These are phyloP conservation scores for Aphelocoma californica DNA, from an alignment of 2,797 vertebrate species.

Conservation along the genomic window DNA sequence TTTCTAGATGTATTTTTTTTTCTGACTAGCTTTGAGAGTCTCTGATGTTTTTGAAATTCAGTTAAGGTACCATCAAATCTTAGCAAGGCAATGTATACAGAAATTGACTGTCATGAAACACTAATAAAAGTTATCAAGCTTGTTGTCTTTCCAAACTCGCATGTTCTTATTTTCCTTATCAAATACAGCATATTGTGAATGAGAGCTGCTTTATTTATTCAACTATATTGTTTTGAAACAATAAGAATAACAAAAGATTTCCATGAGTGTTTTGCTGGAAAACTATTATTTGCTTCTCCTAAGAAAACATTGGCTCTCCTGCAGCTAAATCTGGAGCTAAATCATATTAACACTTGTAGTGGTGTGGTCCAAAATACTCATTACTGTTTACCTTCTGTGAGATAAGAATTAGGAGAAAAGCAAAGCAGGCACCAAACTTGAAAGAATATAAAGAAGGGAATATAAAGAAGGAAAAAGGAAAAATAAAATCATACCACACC, in stretches of 20 bases:
- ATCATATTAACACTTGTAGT: not conserved
- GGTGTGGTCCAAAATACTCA: no score
- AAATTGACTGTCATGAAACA: not conserved
- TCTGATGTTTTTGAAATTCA: not conserved
- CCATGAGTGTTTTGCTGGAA: not conserved
- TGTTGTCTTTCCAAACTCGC: not conserved
- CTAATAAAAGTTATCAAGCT: not conserved
- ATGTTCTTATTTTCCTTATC: not conserved
- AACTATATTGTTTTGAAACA: not conserved
- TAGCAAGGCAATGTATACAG: not conserved
- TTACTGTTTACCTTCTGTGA: no score
- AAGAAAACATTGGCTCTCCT: not conserved
- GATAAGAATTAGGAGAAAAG: no score
- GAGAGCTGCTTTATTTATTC: slow-evolving; percentile 8
- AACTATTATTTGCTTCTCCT: not conserved
- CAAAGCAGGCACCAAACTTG: no score
- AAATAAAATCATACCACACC: no score
- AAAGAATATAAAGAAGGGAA: no score
- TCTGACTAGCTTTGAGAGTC: not conserved
- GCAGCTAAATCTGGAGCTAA: not conserved
- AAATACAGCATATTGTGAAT: not conserved
- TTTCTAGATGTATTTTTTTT: not conserved
- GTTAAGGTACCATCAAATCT: not conserved
- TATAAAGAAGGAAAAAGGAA: no score
- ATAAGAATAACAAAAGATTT: not conserved